These are phyloP conservation scores for Neoniphon sammara DNA, from an alignment of 2,797 vertebrate genomes.

Conservation along the genomic window DNA sequence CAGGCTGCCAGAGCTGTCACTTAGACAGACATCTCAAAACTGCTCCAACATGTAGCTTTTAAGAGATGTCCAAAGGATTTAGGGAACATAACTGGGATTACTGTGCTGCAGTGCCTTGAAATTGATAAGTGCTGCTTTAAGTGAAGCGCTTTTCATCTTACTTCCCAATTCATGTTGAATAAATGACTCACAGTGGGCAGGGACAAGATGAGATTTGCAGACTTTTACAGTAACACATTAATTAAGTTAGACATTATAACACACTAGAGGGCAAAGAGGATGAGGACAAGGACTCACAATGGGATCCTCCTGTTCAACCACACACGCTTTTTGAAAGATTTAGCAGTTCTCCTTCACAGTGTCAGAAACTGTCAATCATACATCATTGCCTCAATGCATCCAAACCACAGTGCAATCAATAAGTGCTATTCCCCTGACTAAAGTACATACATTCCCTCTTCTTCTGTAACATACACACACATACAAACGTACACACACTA, in stretches of 20 bases:
- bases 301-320: conserved; percentile 2
- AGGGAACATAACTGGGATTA: conserved; percentile 54
- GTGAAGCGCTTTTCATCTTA: conserved; percentile 50
- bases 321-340: conserved; percentile 55
- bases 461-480: conserved; percentile 18
- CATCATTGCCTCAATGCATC: conserved; percentile 53
- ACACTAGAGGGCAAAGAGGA: conserved; percentile 11
- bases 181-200: conserved; percentile 54
- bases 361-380: conserved; percentile 67
- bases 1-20: conserved; percentile 19
- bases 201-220: conserved; percentile 55
- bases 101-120: conserved; percentile 48
- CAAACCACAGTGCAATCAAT: conserved; percentile 67
- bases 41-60: conserved; percentile 31
- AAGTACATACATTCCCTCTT: conserved; percentile 37
- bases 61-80: conserved; percentile 50
- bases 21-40: conserved; percentile 31
- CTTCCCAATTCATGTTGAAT: conserved; percentile 63
- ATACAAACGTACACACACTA: not conserved
- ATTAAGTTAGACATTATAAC: conserved; percentile 39
- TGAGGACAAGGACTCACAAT: not conserved
- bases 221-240: conserved; percentile 43
- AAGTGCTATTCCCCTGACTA: conserved; percentile 39
- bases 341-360: conserved; percentile 46
- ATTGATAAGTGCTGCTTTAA: conserved; percentile 64